Percentiles rank a stretch among this genome's conserved stretches.
Evolutionary conservation across 2,113 vertebrate genomes (phyloP).

Genomic region (Labeo catla): DNA sequence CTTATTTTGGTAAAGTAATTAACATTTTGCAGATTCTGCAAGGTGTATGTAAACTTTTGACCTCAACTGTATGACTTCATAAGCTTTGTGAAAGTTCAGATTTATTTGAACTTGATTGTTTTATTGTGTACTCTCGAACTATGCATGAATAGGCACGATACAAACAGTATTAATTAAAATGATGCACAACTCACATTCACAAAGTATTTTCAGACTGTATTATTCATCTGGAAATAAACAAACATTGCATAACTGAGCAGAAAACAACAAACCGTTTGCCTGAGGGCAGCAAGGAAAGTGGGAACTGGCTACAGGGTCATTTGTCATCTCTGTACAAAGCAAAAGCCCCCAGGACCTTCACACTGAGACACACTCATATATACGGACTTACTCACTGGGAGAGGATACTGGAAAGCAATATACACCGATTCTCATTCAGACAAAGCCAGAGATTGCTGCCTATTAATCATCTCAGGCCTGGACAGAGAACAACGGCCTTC

Average conservation of each 20-base stretch:
- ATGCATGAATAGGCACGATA: background rate
- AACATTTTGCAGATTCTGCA: too few relatives aligned
- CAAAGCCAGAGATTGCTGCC: background rate
- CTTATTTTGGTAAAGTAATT: too few relatives aligned
- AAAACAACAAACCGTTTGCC: constrained; percentile 3
- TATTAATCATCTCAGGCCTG: constrained; percentile 23
- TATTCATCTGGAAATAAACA: constrained; percentile 6
- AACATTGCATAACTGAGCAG: background rate
- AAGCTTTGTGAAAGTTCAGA: background rate
- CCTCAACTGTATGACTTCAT: background rate
- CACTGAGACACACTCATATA: constrained; percentile 6
- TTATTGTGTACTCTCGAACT: background rate
- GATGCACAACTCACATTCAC: background rate
- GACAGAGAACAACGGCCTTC: constrained; percentile 15
- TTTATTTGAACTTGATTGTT: background rate
- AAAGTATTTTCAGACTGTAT: background rate
- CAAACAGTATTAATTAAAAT: background rate
- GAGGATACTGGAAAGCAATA: constrained; percentile 27
- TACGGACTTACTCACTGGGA: constrained; percentile 13
- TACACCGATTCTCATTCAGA: constrained; percentile 21
- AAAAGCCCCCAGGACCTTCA: constrained; percentile 30
- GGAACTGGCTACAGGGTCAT: constrained; percentile 9
- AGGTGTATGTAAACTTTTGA: too few relatives aligned
- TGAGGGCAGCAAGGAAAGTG: background rate
- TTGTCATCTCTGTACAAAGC: constrained; percentile 19